phyloP scores from a whole-genome alignment of 2,888 invertebrate species.

The Podotricha telesiphe region DNA sequence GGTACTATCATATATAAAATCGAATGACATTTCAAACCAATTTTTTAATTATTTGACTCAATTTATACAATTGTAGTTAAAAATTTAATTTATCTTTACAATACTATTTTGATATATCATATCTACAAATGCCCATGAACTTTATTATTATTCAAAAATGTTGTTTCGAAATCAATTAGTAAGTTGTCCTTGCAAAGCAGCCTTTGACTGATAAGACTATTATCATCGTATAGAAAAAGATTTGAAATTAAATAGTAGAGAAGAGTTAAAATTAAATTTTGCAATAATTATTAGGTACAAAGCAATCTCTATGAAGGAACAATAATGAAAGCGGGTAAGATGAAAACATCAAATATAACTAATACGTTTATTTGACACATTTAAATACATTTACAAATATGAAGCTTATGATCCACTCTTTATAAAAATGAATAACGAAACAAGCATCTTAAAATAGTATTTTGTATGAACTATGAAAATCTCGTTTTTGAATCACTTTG shows the following conservation, averaged over 20 bases:
- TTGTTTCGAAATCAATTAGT: not conserved
- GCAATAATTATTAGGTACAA: not conserved
- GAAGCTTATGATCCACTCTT: slow-evolving; percentile 1
- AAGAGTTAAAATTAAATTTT: not conserved
- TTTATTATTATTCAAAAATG: not conserved
- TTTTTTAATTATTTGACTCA: too few species aligned
- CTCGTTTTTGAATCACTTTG: not conserved
- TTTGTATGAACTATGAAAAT: not conserved
- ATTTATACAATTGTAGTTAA: too few species aligned
- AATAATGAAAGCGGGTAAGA: too few species aligned
- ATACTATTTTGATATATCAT: too few species aligned
- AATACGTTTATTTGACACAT: slow-evolving; percentile 8
- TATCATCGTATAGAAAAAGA: too few species aligned
- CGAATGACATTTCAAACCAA: too few species aligned
- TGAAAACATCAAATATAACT: not conserved
- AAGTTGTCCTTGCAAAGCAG: not conserved
- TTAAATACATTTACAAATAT: slow-evolving; percentile 5
- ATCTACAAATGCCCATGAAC: not conserved
- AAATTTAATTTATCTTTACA: too few species aligned
- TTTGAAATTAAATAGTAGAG: too few species aligned
- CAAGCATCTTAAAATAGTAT: not conserved
- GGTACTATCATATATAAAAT: too few species aligned
- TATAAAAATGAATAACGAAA: not conserved
- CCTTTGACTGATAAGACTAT: slow-evolving; percentile 6
- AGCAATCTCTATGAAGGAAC: too few species aligned